These are phyloP conservation scores for Desmodus rotundus DNA, from an alignment of 2,113 vertebrate species.

Conservation along the genomic window DNA sequence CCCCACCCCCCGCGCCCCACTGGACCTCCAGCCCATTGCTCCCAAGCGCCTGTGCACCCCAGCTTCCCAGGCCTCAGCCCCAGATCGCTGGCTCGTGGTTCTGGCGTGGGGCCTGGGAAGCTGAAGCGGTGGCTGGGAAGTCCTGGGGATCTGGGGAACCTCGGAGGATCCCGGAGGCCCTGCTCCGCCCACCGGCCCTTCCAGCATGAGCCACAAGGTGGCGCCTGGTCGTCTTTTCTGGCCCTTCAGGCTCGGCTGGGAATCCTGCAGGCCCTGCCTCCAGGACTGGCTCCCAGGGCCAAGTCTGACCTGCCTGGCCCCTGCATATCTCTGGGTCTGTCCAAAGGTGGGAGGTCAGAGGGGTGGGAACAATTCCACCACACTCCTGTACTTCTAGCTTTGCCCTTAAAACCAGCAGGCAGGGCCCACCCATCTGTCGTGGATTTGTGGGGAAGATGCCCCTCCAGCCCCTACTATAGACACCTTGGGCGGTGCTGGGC, in stretches of 20 bases:
- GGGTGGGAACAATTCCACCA: neutral
- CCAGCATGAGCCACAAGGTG: slow-evolving; percentile 72
- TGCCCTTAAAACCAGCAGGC: neutral
- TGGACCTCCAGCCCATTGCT: neutral
- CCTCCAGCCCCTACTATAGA: neutral
- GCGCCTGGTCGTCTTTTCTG: slow-evolving; percentile 25
- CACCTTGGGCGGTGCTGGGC: neutral
- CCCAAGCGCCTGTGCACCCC: neutral
- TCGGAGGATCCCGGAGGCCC: neutral
- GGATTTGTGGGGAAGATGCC: neutral
- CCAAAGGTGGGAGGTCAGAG: neutral
- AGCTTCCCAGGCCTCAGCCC: neutral
- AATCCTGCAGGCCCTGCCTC: neutral
- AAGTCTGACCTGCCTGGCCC: neutral
- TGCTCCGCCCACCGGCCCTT: slow-evolving; percentile 25
- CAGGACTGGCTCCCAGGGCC: neutral
- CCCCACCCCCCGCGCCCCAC: neutral
- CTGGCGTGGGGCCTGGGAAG: neutral
- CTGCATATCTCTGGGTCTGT: neutral
- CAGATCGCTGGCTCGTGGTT: neutral
- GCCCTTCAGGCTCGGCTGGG: neutral
- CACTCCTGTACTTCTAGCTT: neutral
- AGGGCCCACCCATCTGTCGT: neutral
- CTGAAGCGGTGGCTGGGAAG: neutral
- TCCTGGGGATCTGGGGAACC: neutral